phyloP scores from a whole-genome alignment of 1,140 invertebrate species.

The Platyscapa corneri region DNA sequence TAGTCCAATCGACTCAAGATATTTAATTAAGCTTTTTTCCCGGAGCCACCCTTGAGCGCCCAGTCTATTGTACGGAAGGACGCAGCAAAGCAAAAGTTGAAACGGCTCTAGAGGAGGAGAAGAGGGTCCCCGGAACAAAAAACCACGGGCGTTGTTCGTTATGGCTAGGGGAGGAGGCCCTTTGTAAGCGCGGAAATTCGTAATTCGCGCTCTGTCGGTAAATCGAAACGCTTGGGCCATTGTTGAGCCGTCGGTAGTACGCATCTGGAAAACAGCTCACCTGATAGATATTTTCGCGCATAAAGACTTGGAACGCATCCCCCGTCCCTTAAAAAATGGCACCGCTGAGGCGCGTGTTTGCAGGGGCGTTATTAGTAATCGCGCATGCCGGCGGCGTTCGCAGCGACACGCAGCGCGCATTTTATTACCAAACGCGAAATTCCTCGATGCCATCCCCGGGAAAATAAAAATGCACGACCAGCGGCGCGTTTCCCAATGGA shows the following conservation, averaged over 20 bases:
- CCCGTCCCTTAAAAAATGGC: too few relatives aligned
- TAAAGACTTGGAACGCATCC: background rate
- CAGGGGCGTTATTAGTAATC: too few relatives aligned
- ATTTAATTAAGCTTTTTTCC: conserved; percentile 49
- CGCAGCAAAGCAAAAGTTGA: background rate
- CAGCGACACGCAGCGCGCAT: background rate
- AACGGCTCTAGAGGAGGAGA: background rate
- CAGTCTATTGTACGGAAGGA: background rate
- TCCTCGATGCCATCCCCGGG: background rate
- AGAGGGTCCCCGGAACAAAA: background rate
- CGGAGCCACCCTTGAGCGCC: background rate
- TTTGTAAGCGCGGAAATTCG: too few relatives aligned
- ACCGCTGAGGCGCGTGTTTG: too few relatives aligned
- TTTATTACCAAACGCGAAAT: background rate
- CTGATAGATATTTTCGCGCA: too few relatives aligned
- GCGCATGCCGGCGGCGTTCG: too few relatives aligned
- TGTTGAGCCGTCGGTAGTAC: too few relatives aligned
- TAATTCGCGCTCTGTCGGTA: too few relatives aligned
- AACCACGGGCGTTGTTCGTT: background rate
- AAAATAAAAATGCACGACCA: background rate
- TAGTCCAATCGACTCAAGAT: background rate
- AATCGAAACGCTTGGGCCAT: too few relatives aligned
- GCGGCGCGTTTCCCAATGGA: background rate
- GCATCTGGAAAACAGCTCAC: too few relatives aligned
- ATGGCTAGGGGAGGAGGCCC: too few relatives aligned